phyloP scores from a whole-genome alignment of 2,888 invertebrate species.

The Meteorus cinctellus region DNA sequence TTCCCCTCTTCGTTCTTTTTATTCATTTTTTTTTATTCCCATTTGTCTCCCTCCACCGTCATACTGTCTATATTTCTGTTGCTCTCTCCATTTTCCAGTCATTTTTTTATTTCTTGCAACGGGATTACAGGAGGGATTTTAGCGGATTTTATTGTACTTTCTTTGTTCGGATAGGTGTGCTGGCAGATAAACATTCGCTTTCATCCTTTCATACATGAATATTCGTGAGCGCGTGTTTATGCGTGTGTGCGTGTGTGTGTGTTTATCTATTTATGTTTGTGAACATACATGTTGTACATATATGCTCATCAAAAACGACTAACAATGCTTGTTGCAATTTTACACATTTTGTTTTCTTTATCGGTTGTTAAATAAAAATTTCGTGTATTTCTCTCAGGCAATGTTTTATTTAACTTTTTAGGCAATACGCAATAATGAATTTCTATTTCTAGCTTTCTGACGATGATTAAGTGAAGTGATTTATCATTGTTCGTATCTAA shows the following conservation, averaged over 20 bases:
- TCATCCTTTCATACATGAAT: background rate
- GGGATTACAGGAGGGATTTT: slow-evolving; percentile 38
- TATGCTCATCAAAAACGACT: background rate
- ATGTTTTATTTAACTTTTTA: background rate
- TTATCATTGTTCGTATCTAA: background rate
- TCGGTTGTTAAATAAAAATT: background rate
- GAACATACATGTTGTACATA: background rate
- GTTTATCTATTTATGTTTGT: too few relatives aligned
- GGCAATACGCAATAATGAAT: background rate
- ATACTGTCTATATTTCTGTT: background rate
- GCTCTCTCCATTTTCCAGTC: background rate
- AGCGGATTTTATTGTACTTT: slow-evolving; percentile 25
- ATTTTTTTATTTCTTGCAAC: slow-evolving; percentile 27
- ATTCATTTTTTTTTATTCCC: background rate
- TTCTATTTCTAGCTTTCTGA: background rate
- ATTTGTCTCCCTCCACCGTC: background rate
- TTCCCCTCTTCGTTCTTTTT: background rate
- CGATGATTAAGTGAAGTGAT: background rate
- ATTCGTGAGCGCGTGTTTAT: background rate
- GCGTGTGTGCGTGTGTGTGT: too few relatives aligned
- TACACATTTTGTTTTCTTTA: background rate
- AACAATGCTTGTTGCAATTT: background rate
- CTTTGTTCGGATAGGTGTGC: background rate
- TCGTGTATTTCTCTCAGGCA: background rate
- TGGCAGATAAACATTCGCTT: background rate